phyloP scores from a whole-genome alignment of 2,888 invertebrate genomes.

The Mycalesis mineus region DNA sequence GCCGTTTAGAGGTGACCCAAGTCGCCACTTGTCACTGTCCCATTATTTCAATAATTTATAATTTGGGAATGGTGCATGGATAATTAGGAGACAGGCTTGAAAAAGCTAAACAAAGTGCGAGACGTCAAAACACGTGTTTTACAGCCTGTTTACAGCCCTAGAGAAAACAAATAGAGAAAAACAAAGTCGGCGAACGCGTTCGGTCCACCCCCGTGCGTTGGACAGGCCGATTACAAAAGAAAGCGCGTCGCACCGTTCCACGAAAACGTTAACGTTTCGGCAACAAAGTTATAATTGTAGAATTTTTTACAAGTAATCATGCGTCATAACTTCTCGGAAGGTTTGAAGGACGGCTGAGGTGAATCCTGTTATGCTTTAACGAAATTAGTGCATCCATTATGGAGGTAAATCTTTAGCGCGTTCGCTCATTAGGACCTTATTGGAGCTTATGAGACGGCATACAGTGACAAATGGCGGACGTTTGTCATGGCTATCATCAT shows the following conservation, averaged over 20 bases:
- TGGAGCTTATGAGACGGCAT: slow-evolving; percentile 34
- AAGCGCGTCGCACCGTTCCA: slow-evolving; percentile 45
- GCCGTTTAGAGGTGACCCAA: slow-evolving; percentile 8
- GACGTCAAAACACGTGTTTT: slow-evolving; percentile 53
- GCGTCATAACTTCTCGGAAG: slow-evolving; percentile 64
- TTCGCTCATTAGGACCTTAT: slow-evolving; percentile 55
- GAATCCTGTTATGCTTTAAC: slow-evolving; percentile 38
- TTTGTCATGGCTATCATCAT: slow-evolving; percentile 44
- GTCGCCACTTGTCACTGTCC: slow-evolving; percentile 29
- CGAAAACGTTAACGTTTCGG: slow-evolving; percentile 43
- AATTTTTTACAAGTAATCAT: slow-evolving; percentile 43
- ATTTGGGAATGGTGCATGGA: slow-evolving; percentile 22
- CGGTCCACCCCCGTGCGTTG: slow-evolving; percentile 47
- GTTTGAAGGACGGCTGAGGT: slow-evolving; percentile 55
- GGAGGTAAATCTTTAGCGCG: slow-evolving; percentile 45
- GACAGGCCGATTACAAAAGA: slow-evolving; percentile 60
- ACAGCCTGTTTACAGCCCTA: slow-evolving; percentile 22
- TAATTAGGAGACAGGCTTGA: slow-evolving; percentile 10
- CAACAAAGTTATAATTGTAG: slow-evolving; percentile 60
- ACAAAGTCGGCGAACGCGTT: slow-evolving; percentile 52
- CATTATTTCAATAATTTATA: slow-evolving; percentile 29
- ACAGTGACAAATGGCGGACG: slow-evolving; percentile 52
- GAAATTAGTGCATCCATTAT: slow-evolving; percentile 54
- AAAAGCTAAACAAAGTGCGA: slow-evolving; percentile 28
- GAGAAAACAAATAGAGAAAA: slow-evolving; percentile 46